Evolutionary conservation across 2,888 invertebrate genomes (phyloP).

Genomic region (Meta bourneti): DNA sequence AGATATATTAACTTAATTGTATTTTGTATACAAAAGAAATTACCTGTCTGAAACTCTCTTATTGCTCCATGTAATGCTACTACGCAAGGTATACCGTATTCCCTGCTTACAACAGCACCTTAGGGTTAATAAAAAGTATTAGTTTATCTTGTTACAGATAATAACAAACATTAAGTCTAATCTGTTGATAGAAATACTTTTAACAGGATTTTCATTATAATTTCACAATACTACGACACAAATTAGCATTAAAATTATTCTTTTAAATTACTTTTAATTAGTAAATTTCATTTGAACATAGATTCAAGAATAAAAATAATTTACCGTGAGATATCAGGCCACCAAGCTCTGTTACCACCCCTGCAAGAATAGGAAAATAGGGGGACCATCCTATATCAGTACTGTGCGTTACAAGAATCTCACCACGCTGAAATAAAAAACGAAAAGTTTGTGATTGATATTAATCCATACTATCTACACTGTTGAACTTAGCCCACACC

Average conservation of each 20-base stretch:
- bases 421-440: slow-evolving; percentile 82
- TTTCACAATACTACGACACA: too few relatives aligned
- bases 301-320: not conserved
- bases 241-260: too few relatives aligned
- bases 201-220: too few relatives aligned
- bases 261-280: too few relatives aligned
- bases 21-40: too few relatives aligned
- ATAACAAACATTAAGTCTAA: too few relatives aligned
- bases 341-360: slow-evolving; percentile 90
- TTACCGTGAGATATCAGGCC: slow-evolving; percentile 90
- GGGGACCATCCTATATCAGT: slow-evolving; percentile 93
- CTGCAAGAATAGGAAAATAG: slow-evolving; percentile 89
- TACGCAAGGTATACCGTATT: slow-evolving; percentile 90
- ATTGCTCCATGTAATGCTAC: slow-evolving; percentile 87
- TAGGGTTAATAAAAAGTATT: not conserved
- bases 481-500: too few relatives aligned
- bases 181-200: too few relatives aligned
- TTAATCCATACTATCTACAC: too few relatives aligned
- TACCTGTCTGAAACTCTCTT: slow-evolving; percentile 63
- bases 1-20: too few relatives aligned
- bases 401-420: slow-evolving; percentile 88
- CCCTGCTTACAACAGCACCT: slow-evolving; percentile 91
- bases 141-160: too few relatives aligned
- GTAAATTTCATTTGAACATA: not conserved
- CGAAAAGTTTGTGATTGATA: too few relatives aligned